Conservation (phyloP, 2,888 invertebrate species). For the Ecdyonurus torrentis region DNA sequence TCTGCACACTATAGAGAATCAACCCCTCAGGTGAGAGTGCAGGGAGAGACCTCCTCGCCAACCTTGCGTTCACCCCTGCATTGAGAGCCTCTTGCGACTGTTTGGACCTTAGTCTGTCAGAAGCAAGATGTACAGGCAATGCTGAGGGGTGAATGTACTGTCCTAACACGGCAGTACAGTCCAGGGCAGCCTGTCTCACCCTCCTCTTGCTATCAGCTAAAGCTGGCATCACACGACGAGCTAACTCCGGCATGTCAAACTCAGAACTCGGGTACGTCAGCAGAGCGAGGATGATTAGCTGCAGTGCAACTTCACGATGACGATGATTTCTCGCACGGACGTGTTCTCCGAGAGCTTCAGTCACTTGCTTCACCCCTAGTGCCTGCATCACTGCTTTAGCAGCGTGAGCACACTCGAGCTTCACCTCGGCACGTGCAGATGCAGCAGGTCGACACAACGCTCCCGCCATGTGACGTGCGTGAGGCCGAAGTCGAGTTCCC, state of each 20-base stretch:
- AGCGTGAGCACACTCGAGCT: slow-evolving; percentile 30
- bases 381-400: slow-evolving; percentile 32
- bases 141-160: slow-evolving; percentile 47
- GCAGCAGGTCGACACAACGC: slow-evolving; percentile 29
- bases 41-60: slow-evolving; percentile 57
- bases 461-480: slow-evolving; percentile 23
- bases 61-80: slow-evolving; percentile 52
- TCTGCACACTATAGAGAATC: slow-evolving; percentile 54
- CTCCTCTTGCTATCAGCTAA: slow-evolving; percentile 46
- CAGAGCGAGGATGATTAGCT: slow-evolving; percentile 57
- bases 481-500: slow-evolving; percentile 18
- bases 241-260: slow-evolving; percentile 29
- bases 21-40: slow-evolving; percentile 50
- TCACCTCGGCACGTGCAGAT: slow-evolving; percentile 31
- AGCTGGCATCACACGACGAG: slow-evolving; percentile 23
- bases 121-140: slow-evolving; percentile 28
- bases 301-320: slow-evolving; percentile 56
- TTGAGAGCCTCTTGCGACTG: slow-evolving; percentile 24
- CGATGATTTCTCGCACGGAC: slow-evolving; percentile 30
- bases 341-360: slow-evolving; percentile 33
- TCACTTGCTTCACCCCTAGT: slow-evolving; percentile 31
- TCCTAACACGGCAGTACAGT: slow-evolving; percentile 59
- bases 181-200: slow-evolving; percentile 61
- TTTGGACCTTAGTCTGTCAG: slow-evolving; percentile 4
- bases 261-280: slow-evolving; percentile 64